phyloP scores from a whole-genome alignment of 2,113 vertebrate species.

The Ranitomeya imitator region DNA sequence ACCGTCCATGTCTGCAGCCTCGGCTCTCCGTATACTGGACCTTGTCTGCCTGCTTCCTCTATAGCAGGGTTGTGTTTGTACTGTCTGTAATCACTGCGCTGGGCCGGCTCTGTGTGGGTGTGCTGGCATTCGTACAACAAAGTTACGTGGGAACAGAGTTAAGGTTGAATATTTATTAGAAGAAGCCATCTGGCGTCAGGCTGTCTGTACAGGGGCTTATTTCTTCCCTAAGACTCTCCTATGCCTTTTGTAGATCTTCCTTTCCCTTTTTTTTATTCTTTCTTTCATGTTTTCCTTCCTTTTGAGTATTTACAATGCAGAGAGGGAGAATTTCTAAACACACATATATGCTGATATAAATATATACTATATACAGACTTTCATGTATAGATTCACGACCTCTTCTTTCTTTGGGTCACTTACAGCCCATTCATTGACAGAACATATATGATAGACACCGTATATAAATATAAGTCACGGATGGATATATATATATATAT shows the following conservation, averaged over 20 bases:
- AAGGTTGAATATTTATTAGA: constrained; percentile 99
- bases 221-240: constrained; percentile 87
- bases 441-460: neutral
- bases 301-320: constrained; percentile 29
- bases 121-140: constrained; percentile 97
- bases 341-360: constrained; percentile 34
- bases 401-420: constrained; percentile 18
- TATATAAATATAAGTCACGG: neutral
- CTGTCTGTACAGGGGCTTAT: constrained; percentile 95
- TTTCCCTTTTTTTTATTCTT: constrained; percentile 63
- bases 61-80: constrained; percentile 95
- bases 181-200: constrained; percentile 99
- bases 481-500: neutral
- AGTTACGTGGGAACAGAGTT: constrained; percentile 99
- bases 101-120: constrained; percentile 97
- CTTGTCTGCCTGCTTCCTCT: constrained; percentile 93
- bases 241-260: constrained; percentile 78
- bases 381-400: constrained; percentile 24
- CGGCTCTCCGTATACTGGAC: constrained; percentile 86
- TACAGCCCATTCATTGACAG: neutral
- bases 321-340: constrained; percentile 34
- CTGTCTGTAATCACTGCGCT: constrained; percentile 97
- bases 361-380: constrained; percentile 5
- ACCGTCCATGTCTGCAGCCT: constrained; percentile 76
- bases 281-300: constrained; percentile 55